phyloP scores from a whole-genome alignment of 2,797 vertebrate genomes.

The Allobates femoralis region DNA sequence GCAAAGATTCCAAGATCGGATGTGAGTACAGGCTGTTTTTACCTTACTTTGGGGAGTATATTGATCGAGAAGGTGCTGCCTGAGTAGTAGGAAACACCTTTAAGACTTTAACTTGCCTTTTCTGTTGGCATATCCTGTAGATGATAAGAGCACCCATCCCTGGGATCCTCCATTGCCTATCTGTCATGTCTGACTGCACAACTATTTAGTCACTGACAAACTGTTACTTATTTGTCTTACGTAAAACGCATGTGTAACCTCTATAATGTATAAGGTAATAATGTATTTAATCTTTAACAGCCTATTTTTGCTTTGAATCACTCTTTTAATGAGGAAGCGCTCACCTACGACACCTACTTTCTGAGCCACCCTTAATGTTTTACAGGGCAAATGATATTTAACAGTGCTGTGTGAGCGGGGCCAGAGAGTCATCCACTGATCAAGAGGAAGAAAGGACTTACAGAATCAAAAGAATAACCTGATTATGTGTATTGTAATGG shows the following conservation, averaged over 20 bases:
- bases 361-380: conserved; percentile 47
- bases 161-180: neutral
- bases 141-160: neutral
- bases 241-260: neutral
- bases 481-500: neutral
- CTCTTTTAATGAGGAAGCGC: conserved; percentile 41
- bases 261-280: neutral
- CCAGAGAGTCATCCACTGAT: conserved; percentile 41
- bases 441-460: conserved; percentile 2
- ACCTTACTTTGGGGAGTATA: too few species aligned
- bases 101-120: too few species aligned
- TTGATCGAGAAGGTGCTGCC: too few species aligned
- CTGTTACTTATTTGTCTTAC: neutral
- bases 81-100: too few species aligned
- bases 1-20: too few species aligned
- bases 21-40: too few species aligned
- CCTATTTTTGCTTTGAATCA: conserved; percentile 14
- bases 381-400: conserved; percentile 52
- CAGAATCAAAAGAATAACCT: neutral
- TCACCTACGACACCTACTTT: conserved; percentile 45
- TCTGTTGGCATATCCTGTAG: too few species aligned
- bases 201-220: neutral
- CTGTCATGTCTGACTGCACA: neutral
- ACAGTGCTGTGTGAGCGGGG: conserved; percentile 31
- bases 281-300: conserved; percentile 39